Evolutionary conservation across 2,888 invertebrate genomes (phyloP).

Genomic region (Troglohyphantes excavatus): DNA sequence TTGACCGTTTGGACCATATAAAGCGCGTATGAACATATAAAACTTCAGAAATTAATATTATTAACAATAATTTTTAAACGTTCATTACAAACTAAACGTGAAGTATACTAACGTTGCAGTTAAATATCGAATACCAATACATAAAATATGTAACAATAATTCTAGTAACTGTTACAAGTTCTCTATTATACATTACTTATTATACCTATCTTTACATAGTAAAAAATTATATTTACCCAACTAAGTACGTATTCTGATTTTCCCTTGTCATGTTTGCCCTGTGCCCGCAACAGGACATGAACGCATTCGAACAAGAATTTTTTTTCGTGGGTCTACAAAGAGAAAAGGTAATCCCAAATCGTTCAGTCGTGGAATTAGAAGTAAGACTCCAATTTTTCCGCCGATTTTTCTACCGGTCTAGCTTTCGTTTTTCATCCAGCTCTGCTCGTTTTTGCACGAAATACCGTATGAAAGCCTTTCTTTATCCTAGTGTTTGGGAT

Average conservation of each 20-base stretch:
- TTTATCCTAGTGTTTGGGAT: too few species aligned
- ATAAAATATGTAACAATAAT: too few species aligned
- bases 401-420: conserved; percentile 34
- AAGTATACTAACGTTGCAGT: too few species aligned
- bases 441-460: conserved; percentile 31
- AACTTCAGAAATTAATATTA: too few species aligned
- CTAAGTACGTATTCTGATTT: not conserved
- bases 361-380: conserved; percentile 64
- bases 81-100: too few species aligned
- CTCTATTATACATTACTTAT: too few species aligned
- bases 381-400: conserved; percentile 37
- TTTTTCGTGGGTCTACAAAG: conserved; percentile 18
- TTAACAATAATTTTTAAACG: too few species aligned
- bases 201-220: too few species aligned
- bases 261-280: conserved; percentile 12
- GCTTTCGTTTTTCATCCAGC: conserved; percentile 45
- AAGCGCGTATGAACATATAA: too few species aligned
- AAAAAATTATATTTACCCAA: not conserved
- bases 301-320: conserved; percentile 41
- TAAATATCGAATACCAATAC: too few species aligned
- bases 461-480: not conserved
- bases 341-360: conserved; percentile 66
- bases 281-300: conserved; percentile 7
- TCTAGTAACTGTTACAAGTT: too few species aligned
- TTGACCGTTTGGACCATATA: too few species aligned